phyloP scores from a whole-genome alignment of 2,888 invertebrate species.

The Agrochola lota region DNA sequence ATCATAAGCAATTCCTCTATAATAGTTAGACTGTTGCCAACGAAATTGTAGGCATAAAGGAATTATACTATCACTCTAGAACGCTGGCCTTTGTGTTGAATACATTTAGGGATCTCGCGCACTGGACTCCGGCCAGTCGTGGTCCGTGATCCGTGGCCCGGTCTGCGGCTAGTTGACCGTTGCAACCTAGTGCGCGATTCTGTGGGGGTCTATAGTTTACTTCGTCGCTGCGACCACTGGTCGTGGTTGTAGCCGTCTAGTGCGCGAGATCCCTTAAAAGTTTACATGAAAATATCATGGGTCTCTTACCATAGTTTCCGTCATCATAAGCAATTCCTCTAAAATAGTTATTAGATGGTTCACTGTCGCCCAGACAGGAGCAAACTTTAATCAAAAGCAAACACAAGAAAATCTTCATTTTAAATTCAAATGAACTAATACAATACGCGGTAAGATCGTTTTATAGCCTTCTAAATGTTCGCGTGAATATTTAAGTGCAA shows the following conservation, averaged over 20 bases:
- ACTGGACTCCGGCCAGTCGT: no score
- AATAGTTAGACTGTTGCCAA: background rate
- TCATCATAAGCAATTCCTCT: slow-evolving; percentile 19
- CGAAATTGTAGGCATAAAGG: no score
- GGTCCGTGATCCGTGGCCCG: no score
- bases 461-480: slow-evolving; percentile 27
- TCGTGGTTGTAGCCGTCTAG: no score
- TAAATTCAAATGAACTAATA: background rate
- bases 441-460: background rate
- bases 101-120: background rate
- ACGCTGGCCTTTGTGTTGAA: background rate
- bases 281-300: background rate
- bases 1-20: no score
- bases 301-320: slow-evolving; percentile 38
- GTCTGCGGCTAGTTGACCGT: no score
- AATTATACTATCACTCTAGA: background rate
- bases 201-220: no score
- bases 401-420: slow-evolving; percentile 44
- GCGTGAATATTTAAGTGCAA: slow-evolving; percentile 24
- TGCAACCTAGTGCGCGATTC: no score
- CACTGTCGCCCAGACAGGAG: slow-evolving; percentile 9
- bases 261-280: no score
- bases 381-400: slow-evolving; percentile 36
- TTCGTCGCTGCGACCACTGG: no score
- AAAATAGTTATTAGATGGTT: slow-evolving; percentile 1